These are phyloP conservation scores for Ornithorhynchus anatinus DNA, from an alignment of 2,113 vertebrate species.

Conservation along the genomic window DNA sequence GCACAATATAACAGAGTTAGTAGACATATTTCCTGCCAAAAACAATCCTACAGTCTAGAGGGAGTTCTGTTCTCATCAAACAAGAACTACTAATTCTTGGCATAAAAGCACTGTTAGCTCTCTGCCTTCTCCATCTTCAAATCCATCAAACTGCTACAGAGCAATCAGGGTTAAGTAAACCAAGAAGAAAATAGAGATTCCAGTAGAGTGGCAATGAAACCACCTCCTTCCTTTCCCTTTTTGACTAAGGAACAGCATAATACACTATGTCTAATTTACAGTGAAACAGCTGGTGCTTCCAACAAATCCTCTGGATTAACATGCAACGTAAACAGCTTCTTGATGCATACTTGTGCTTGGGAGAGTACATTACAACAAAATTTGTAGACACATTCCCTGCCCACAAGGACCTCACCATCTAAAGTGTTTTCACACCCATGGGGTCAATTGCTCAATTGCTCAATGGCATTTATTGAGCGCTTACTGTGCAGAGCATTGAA, in stretches of 20 bases:
- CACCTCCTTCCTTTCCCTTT: background rate
- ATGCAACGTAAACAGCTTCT: conserved; percentile 24
- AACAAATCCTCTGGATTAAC: conserved; percentile 44
- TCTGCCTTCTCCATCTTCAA: no score
- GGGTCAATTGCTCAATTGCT: conserved; percentile 23
- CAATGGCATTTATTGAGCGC: background rate
- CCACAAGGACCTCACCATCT: no score
- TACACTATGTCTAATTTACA: background rate
- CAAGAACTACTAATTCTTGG: no score
- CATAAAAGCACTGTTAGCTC: no score
- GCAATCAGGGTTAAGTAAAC: background rate
- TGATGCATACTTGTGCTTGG: background rate
- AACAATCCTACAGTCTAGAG: no score
- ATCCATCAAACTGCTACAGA: background rate
- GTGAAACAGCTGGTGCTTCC: conserved; percentile 13
- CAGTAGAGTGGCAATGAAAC: background rate
- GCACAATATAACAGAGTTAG: no score
- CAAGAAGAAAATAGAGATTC: background rate
- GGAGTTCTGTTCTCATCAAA: no score
- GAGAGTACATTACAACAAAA: no score
- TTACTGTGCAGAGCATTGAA: no score
- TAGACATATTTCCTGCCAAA: no score
- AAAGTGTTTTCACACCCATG: conserved; percentile 7
- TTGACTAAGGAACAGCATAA: accelerated
- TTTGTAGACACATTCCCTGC: no score